phyloP scores from a whole-genome alignment of 2,888 invertebrate genomes.

The Drosophila sordidula region DNA sequence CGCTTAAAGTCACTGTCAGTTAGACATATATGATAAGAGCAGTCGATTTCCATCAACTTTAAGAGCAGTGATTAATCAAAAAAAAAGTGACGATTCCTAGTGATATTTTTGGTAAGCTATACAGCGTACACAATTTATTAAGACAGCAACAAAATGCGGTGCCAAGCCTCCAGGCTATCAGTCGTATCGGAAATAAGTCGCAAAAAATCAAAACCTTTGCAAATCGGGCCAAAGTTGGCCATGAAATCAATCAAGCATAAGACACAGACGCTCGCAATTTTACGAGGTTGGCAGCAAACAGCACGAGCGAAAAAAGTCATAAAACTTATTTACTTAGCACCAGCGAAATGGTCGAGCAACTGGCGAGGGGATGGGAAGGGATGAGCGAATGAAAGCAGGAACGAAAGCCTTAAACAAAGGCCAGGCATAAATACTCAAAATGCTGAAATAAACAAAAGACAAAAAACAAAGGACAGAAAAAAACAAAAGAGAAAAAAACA shows the following conservation, averaged over 20 bases:
- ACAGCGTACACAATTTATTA: background rate
- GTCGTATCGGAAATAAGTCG: background rate
- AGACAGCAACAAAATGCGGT: background rate
- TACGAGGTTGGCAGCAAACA: conserved; percentile 57
- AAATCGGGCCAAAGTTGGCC: conserved; percentile 28
- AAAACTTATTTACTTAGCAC: conserved; percentile 79
- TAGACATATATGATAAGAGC: background rate
- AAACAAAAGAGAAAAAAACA: conserved; percentile 8
- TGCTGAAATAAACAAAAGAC: conserved; percentile 40
- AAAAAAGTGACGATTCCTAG: background rate
- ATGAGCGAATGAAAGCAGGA: conserved; percentile 12
- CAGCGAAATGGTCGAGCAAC: conserved; percentile 37
- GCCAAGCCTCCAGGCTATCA: conserved; percentile 2
- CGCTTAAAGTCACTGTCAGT: background rate
- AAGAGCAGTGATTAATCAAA: conserved; percentile 1
- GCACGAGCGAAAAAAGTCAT: conserved; percentile 62
- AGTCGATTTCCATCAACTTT: background rate
- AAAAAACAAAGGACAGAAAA: conserved; percentile 7
- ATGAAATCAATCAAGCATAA: conserved; percentile 76
- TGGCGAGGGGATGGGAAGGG: background rate
- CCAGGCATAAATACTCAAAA: conserved; percentile 55
- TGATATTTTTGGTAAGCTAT: background rate
- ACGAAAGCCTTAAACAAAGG: conserved; percentile 59
- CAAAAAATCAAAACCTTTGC: conserved; percentile 13
- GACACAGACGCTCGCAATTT: conserved; percentile 61